Conservation (phyloP, 2,113 vertebrate genomes). For the Scophthalmus maximus region DNA sequence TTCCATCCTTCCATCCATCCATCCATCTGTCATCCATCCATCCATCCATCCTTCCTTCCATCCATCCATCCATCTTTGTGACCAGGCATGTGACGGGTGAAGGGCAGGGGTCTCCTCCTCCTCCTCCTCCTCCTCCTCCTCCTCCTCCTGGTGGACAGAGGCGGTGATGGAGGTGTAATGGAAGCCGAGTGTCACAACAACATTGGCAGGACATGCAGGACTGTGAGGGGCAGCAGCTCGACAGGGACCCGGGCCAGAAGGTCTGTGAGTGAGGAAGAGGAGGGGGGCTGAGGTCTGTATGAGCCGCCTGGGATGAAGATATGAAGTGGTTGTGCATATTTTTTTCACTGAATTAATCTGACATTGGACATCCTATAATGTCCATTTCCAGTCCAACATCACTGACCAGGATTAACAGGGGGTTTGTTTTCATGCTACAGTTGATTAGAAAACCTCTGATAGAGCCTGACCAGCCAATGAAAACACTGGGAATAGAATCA, state of each 20-base stretch:
- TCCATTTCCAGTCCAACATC: background rate
- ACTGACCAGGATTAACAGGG: too few relatives aligned
- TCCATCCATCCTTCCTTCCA: background rate
- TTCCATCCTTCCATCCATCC: background rate
- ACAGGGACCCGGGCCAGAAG: too few relatives aligned
- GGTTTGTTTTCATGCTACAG: background rate
- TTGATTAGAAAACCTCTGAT: background rate
- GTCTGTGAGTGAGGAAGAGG: background rate
- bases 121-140: slow-evolving; percentile 22
- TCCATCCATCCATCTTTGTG: background rate
- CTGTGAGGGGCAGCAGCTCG: background rate
- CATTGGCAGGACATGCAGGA: slow-evolving; percentile 18
- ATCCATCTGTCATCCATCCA: background rate
- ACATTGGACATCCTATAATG: background rate
- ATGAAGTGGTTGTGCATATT: background rate
- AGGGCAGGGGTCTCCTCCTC: slow-evolving; percentile 61
- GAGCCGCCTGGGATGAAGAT: slow-evolving; percentile 19
- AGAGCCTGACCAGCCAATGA: background rate
- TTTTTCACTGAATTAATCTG: background rate
- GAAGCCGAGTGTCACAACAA: slow-evolving; percentile 67
- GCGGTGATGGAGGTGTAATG: slow-evolving; percentile 63
- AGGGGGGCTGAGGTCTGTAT: slow-evolving; percentile 5
- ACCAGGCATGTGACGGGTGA: slow-evolving; percentile 5
- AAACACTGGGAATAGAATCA: background rate
- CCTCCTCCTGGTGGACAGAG: slow-evolving; percentile 39